A percentile compares a stretch with the other conserved stretches of the same genome.
These are phyloP conservation scores for Zootoca vivipara DNA, from an alignment of 2,113 vertebrate species.

Conservation along the genomic window DNA sequence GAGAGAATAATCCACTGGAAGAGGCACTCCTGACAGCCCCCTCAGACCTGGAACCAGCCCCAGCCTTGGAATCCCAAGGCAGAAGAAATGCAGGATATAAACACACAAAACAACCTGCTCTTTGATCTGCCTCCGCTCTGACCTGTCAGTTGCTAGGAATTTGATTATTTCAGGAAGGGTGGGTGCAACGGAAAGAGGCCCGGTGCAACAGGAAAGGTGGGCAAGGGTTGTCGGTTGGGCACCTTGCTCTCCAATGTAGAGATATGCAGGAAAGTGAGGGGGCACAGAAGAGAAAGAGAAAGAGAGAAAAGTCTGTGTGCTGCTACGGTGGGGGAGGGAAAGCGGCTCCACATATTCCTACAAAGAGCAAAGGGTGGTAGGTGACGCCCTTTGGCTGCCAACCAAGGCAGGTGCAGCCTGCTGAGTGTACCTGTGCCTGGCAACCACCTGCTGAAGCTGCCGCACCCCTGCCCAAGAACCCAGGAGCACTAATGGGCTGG, in stretches of 20 bases:
- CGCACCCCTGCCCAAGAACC: background rate
- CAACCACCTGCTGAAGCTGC: constrained; percentile 27
- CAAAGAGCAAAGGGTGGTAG: constrained; percentile 20
- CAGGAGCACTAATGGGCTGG: background rate
- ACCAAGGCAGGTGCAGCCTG: constrained; percentile 34
- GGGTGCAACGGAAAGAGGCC: background rate
- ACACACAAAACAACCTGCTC: background rate
- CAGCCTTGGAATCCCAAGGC: background rate
- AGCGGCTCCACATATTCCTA: background rate
- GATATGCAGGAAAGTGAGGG: too few relatives aligned
- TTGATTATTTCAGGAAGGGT: background rate
- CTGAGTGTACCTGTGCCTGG: constrained; percentile 43
- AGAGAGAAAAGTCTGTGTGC: background rate
- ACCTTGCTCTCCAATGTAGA: background rate
- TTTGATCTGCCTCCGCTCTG: background rate
- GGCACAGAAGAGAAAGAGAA: too few relatives aligned
- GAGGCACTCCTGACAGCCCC: background rate
- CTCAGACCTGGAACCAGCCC: background rate
- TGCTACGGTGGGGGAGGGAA: background rate
- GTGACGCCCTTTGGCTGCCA: constrained; percentile 32
- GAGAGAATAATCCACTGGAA: background rate
- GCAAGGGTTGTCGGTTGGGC: too few relatives aligned
- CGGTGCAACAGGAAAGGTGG: background rate
- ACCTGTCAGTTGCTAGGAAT: background rate
- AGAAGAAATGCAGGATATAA: background rate